Base-by-base conservation (phyloP, 2,113 vertebrate species). In the Leptobrachium ailaonicum region DNA sequence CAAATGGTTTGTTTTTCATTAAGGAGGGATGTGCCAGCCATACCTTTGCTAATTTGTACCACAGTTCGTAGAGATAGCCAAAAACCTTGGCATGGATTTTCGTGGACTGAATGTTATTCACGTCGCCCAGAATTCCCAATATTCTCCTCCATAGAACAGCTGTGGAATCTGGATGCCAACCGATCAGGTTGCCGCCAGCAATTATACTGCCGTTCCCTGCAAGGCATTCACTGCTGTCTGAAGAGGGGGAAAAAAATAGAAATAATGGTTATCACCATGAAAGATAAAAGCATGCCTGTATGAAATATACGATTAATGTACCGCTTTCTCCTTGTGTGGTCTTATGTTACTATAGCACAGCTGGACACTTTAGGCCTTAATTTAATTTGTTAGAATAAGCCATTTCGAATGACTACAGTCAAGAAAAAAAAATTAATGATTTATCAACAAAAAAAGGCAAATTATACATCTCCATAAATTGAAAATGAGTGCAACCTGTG, bases 31-130 rank as follows among this genome's bases (percentile, higher is more conserved):
- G 70, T 7, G 66, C 0, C 75, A 60, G 72, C 75, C 10, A 45
- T 91, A 98, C 98, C 96, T 99, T 99, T 71, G 95, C 96, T 73
- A 99, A 92, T 85, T 98, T 99, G 85, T 96, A 96, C 98, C 98
- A 99, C 77, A 99, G 91, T 73, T 98, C 96, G 83, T 94, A 97
- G 63, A 99, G 95, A 87, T 95, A 95, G 41, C 90, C 88, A 87
- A 99, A 97, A 78, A 98, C 95, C 88, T 91, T 97, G 75, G 95
- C 95, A 3, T 99, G 97, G 82, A 99, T 98, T 87, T 92, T 95
- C 77, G 96, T 95, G 8, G 95, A 97, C 56, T 91, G 89, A 86
- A 99, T 99, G 53, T 85, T 95, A 89, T 99, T 99, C 82, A 99
- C 95, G 76, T 99, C 97, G 76, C 98, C 98, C 12, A 99, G 92